phyloP scores from a whole-genome alignment of 1,140 invertebrate species.

The Pseudachorutes palmiensis region DNA sequence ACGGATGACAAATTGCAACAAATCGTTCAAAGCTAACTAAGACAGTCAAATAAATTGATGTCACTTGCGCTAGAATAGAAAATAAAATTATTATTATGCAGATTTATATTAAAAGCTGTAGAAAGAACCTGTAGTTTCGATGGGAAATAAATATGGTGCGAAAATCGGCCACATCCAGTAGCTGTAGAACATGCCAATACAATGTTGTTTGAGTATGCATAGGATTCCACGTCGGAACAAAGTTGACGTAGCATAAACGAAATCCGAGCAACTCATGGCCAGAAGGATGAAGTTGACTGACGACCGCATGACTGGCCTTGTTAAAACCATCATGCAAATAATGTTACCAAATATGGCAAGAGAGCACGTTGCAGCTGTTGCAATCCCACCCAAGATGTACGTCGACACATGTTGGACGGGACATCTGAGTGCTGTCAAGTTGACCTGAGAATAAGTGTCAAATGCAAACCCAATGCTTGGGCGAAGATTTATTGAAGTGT shows the following conservation, averaged over 20 bases:
- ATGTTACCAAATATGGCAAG: slow-evolving; percentile 80
- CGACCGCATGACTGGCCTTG: slow-evolving; percentile 81
- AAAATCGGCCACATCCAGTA: neutral
- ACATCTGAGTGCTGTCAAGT: too few species aligned
- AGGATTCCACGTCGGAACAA: neutral
- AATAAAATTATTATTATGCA: neutral
- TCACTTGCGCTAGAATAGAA: slow-evolving; percentile 51
- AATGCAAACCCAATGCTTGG: too few species aligned
- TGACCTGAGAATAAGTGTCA: too few species aligned
- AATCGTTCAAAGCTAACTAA: slow-evolving; percentile 90
- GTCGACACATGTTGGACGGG: neutral
- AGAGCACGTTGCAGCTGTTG: slow-evolving; percentile 67
- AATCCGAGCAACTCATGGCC: slow-evolving; percentile 56
- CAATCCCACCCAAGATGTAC: slow-evolving; percentile 55
- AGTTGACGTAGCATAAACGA: neutral
- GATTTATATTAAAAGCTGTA: neutral
- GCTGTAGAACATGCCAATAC: neutral
- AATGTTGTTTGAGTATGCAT: neutral
- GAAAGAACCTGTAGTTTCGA: slow-evolving; percentile 3
- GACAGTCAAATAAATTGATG: slow-evolving; percentile 86
- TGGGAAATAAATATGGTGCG: neutral
- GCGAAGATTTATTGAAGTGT: too few species aligned
- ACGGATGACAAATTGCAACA: slow-evolving; percentile 88
- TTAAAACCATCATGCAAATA: slow-evolving; percentile 83
- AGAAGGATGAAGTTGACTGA: slow-evolving; percentile 87